Evolutionary conservation across 2,797 vertebrate species (phyloP).

Genomic region (Pangasius djambal): DNA sequence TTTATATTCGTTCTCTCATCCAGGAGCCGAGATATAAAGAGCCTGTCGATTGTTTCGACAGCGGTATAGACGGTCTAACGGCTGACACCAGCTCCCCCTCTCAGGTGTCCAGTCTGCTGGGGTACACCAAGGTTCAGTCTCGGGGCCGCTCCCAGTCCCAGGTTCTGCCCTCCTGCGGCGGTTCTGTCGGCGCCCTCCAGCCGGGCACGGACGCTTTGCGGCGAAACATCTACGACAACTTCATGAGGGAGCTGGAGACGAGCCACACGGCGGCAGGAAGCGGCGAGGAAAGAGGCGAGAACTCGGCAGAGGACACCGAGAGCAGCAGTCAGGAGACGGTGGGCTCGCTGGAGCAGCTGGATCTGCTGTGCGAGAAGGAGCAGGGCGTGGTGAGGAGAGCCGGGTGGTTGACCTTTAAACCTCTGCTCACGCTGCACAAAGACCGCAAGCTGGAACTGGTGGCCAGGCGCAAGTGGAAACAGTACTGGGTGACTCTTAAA

Average conservation of each 20-base stretch:
- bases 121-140: conserved; percentile 73
- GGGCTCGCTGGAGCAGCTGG: conserved; percentile 83
- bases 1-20: not conserved
- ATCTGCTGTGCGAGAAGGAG: conserved; percentile 87
- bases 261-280: conserved; percentile 56
- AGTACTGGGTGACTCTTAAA: conserved; percentile 92
- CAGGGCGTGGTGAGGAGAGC: conserved; percentile 89
- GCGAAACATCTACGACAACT: conserved; percentile 90
- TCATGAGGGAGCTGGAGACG: conserved; percentile 90
- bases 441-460: conserved; percentile 89
- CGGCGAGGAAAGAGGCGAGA: conserved; percentile 55
- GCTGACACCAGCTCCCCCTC: conserved; percentile 80
- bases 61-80: conserved; percentile 84
- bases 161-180: conserved; percentile 62
- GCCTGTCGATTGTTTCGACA: conserved; percentile 85
- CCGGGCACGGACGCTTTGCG: conserved; percentile 62
- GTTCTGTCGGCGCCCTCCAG: conserved; percentile 71
- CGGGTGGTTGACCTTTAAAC: conserved; percentile 92
- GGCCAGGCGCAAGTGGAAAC: conserved; percentile 86
- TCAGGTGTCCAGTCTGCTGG: conserved; percentile 78
- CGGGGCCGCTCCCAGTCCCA: conserved; percentile 61
- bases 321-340: conserved; percentile 78
- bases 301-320: conserved; percentile 62
- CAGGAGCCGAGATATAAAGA: conserved; percentile 91
- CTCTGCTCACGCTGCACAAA: conserved; percentile 85